Percentiles rank a stretch among this genome's conserved stretches.
Evolutionary conservation across 2,888 invertebrate species (phyloP).

Genomic region (Drosophila paramelanica): DNA sequence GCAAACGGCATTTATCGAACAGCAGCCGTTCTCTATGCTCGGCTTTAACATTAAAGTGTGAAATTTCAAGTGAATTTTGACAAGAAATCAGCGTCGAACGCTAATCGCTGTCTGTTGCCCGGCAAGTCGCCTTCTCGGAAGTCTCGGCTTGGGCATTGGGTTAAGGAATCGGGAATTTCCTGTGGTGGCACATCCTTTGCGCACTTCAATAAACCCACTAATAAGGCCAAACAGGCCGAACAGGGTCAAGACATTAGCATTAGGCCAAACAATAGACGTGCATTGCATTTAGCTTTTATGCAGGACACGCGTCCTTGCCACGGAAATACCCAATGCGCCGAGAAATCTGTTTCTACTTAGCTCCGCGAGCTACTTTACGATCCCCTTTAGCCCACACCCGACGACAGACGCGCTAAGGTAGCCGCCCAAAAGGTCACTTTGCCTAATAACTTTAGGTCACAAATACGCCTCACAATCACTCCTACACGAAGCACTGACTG

Average conservation of each 20-base stretch:
- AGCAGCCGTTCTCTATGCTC: constrained; percentile 17
- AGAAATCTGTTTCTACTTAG: constrained; percentile 72
- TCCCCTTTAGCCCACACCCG: background rate
- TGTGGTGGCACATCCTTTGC: constrained; percentile 33
- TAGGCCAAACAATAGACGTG: constrained; percentile 65
- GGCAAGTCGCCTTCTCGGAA: constrained; percentile 56
- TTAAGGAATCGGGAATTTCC: constrained; percentile 62
- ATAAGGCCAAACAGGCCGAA: constrained; percentile 71
- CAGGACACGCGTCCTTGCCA: constrained; percentile 69
- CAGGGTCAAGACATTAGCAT: constrained; percentile 68
- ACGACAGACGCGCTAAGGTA: constrained; percentile 18
- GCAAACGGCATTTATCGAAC: constrained; percentile 34
- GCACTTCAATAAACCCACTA: constrained; percentile 66
- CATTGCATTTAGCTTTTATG: constrained; percentile 64
- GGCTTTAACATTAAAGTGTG: constrained; percentile 69
- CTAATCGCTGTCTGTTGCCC: constrained; percentile 42
- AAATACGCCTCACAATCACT: constrained; percentile 75
- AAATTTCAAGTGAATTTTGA: constrained; percentile 77
- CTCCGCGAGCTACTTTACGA: constrained; percentile 26
- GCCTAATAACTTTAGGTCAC: constrained; percentile 77
- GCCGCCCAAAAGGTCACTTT: constrained; percentile 69
- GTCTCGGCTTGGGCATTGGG: constrained; percentile 53
- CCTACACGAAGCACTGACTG: constrained; percentile 73
- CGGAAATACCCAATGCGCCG: constrained; percentile 52
- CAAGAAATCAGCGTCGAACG: constrained; percentile 55